Conservation (phyloP, 2,113 vertebrate species). For the Gobio gobio region DNA sequence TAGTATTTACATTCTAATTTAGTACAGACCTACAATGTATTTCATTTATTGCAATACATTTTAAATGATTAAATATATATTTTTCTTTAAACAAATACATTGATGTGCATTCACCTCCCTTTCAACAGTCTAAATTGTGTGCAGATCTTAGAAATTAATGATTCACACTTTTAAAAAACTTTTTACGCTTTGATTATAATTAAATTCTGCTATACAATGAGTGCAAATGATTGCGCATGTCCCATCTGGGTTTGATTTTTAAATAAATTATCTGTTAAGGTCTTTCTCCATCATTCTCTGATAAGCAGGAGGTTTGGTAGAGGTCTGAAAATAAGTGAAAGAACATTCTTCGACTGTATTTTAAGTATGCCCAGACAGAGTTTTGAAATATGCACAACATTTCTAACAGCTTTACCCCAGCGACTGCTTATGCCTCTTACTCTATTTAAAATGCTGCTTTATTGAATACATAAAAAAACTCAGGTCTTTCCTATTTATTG, state of each 20-base stretch:
- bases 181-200: neutral
- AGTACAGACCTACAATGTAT: neutral
- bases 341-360: neutral
- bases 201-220: neutral
- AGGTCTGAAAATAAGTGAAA: neutral
- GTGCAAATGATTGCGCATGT: neutral
- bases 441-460: neutral
- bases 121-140: neutral
- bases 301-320: neutral
- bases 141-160: neutral
- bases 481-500: neutral
- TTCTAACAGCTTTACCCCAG: neutral
- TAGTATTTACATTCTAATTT: neutral
- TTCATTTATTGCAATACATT: neutral
- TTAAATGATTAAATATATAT: neutral
- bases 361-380: neutral
- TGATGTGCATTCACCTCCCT: neutral
- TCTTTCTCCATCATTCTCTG: neutral
- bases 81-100: neutral
- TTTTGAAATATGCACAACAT: neutral
- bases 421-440: neutral
- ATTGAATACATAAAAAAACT: neutral
- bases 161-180: neutral
- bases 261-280: neutral
- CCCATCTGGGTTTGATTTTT: neutral